Conservation (phyloP, 2,888 invertebrate genomes). For the Melanophora roralis region DNA sequence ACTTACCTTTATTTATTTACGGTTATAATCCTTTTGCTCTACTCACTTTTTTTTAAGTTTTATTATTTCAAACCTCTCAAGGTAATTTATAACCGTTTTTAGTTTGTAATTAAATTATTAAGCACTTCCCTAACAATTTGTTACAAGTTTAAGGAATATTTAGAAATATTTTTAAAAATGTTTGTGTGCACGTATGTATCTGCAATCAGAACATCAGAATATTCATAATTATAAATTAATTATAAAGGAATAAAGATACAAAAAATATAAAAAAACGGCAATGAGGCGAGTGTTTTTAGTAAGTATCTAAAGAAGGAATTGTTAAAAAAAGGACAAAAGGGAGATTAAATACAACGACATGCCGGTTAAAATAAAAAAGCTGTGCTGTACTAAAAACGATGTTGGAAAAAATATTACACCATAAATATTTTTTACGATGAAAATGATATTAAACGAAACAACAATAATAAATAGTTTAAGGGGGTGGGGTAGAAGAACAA, state of each 20-base stretch:
- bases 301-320: not conserved
- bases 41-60: not conserved
- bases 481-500: too few species aligned
- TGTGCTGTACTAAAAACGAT: not conserved
- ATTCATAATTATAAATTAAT: not conserved
- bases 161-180: too few species aligned
- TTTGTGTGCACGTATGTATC: too few species aligned
- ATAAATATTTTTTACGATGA: too few species aligned
- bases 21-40: constrained; percentile 1
- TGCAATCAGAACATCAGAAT: not conserved
- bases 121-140: too few species aligned
- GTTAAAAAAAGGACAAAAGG: not conserved
- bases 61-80: too few species aligned
- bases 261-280: not conserved
- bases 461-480: too few species aligned
- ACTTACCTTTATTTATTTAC: not conserved
- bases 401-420: not conserved
- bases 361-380: not conserved
- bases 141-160: too few species aligned
- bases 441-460: too few species aligned
- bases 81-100: too few species aligned
- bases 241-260: not conserved
- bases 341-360: not conserved
- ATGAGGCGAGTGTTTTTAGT: not conserved
- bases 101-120: too few species aligned